Base-by-base conservation (phyloP, 2,888 invertebrate species). In the Lasius fuliginosus region DNA sequence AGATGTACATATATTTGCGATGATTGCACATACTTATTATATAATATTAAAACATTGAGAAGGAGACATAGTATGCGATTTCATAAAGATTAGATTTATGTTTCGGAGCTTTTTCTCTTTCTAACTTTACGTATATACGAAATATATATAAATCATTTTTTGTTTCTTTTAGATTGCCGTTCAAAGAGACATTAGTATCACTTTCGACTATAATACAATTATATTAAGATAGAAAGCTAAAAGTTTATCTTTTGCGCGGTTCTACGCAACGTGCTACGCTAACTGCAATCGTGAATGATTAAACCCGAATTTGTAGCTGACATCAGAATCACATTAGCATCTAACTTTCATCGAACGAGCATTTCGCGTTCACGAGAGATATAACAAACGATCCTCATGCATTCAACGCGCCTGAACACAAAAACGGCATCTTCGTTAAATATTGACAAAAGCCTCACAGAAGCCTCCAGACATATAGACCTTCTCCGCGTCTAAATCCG, bases 401-500 rank as follows among this genome's bases (percentile, higher is more conserved):
- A n/a, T 53, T 36, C 42, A 64, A 65, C n/a, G 42, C 33, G 30
- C 30, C 49, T 40, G 5, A 53, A 40, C 5, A 27, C 76, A 36
- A 68, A 67, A 68, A 46, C 33, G 15, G 6, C 58, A 33, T 73
- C 69, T 58, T 69, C 79, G 46, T 74, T 46, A 74, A 81, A 81
- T 74, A 81, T 81, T 81, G 74, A 81, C 60, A 27, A 81, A 74
- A 74, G 36, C 36, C 5, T 74, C 75, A 23, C 60, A 23, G 79
- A 46, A 40, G 33, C 56, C n/a, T 53, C 53, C 53, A 53, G n/a
- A 53, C n/a, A 56, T 15, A 42, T 56, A 36, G 23, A 74, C 75
- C 73, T 67, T 79, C 84, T 23, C 8, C 56, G 18, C 76, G 58
- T 81, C 79, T 75, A 86, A 86, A 86, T 88, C 75, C 79, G 73